phyloP scores from a whole-genome alignment of 2,113 vertebrate genomes.

The Ptilorrhoa leucosticta region DNA sequence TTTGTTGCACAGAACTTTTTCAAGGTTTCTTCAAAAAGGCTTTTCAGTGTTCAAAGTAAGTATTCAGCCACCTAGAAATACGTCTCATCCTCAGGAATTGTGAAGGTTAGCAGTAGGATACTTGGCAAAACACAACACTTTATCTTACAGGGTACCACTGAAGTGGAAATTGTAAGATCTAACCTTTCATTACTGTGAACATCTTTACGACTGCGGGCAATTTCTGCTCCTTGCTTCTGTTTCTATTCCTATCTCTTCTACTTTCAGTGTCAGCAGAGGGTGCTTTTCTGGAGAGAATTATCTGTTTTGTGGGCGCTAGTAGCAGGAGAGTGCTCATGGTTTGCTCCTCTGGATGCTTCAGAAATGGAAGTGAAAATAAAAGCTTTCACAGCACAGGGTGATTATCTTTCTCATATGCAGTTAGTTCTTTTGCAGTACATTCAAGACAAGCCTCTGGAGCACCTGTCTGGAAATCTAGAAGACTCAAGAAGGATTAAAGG shows the following conservation, averaged over 20 bases:
- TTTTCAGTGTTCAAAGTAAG: background rate
- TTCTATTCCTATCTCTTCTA: background rate
- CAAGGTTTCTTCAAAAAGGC: background rate
- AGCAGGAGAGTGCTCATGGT: background rate
- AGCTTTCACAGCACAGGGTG: background rate
- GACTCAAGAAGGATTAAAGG: background rate
- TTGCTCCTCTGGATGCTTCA: background rate
- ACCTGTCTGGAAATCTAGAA: background rate
- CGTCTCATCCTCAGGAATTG: background rate
- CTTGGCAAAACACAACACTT: background rate
- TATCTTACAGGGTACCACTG: background rate
- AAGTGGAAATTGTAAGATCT: background rate
- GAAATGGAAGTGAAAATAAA: background rate
- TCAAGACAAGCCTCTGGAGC: background rate
- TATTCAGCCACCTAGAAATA: background rate
- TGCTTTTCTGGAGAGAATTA: background rate
- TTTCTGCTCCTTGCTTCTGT: background rate
- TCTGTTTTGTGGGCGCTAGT: background rate
- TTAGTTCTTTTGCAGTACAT: background rate
- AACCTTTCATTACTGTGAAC: background rate
- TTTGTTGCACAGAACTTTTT: background rate
- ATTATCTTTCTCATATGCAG: background rate
- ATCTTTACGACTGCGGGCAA: fast-evolving
- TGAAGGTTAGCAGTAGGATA: background rate
- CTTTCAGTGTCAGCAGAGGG: background rate